Evolutionary conservation across 2,797 vertebrate genomes (phyloP).

Genomic region (Acomys russatus): DNA sequence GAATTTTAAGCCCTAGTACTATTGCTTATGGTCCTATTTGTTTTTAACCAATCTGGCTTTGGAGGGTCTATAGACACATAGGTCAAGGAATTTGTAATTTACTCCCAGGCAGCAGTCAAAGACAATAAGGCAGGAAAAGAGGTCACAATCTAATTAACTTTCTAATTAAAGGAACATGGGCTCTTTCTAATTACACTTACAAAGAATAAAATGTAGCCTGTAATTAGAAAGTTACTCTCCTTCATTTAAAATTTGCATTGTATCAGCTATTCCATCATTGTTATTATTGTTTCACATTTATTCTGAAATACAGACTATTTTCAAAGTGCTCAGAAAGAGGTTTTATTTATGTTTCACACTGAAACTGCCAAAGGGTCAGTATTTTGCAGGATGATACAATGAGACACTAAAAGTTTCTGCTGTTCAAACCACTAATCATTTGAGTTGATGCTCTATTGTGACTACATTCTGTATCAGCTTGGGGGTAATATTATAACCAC

Average conservation of each 20-base stretch:
- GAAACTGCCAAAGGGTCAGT: conserved; percentile 73
- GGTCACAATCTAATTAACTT: conserved; percentile 86
- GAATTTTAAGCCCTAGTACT: conserved; percentile 48
- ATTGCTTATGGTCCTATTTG: conserved; percentile 70
- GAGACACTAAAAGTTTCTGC: conserved; percentile 48
- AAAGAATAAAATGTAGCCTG: conserved; percentile 74
- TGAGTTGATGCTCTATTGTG: conserved; percentile 55
- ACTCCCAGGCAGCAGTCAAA: conserved; percentile 76
- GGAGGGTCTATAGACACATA: background rate
- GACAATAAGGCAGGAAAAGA: conserved; percentile 81
- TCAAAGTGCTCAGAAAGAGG: conserved; percentile 66
- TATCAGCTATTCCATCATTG: conserved; percentile 81
- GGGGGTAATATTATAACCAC: background rate
- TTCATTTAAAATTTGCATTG: conserved; percentile 80
- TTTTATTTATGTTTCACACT: conserved; percentile 75
- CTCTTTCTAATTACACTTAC: conserved; percentile 82
- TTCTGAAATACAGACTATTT: conserved; percentile 79
- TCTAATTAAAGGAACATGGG: conserved; percentile 83
- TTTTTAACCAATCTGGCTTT: conserved; percentile 65
- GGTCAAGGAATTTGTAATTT: conserved; percentile 77
- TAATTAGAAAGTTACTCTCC: conserved; percentile 83
- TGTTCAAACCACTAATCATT: conserved; percentile 46
- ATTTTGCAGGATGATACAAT: conserved; percentile 69
- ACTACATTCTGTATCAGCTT: conserved; percentile 41
- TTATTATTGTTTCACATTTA: conserved; percentile 78